Base-by-base conservation (phyloP, 2,888 invertebrate species). In the Oligia fasciuncula region DNA sequence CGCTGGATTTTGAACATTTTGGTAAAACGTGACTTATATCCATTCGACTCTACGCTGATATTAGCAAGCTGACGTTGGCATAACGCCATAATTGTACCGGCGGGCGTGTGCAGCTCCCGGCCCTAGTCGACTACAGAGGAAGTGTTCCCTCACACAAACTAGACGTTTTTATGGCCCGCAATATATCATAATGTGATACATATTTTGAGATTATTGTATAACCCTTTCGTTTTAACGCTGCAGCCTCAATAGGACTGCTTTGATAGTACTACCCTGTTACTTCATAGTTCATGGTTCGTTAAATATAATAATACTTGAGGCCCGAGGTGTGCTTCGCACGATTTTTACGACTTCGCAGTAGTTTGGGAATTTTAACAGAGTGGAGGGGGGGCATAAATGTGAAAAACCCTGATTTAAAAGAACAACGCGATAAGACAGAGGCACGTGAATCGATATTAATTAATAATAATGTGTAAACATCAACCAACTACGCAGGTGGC, bases 41-140 rank as follows among this genome's bases (percentile, higher is more conserved):
- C 91, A 90, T 93, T 93, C 88, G 90, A 92, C 90, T 92, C 90
- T 90, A 91, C 89, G 88, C 88, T 88, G 92, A 92, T 94, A 93
- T 94, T 94, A 94, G 92, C 93, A 92, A 91, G 93, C 91, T 93
- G 92, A 89, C 90, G 92, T 90, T 95, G 96, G 96, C 95, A 91
- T 88, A 81, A 85, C 89, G 95, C 96, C 96, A 96, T 95, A 94
- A 95, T 93, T 91, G 94, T 92, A 89, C 88, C 90, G 91, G 92
- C 90, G 91, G 91, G 92, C 91, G 91, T 82, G 74, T 86, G 75
- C 74, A 74, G 78, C 91, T 90, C 91, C 93, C 92, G 92, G 91
- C 91, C 91, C 92, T 91, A 91, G 90, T 85, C 88, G 81, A 91
- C 90, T 91, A 87, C 84, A 91, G 91, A 94, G 94, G 94, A 94